Evolutionary conservation across 37 sponge, comb jelly and placozoan genomes (phyloP).

Genomic region (Spongilla lacustris): DNA sequence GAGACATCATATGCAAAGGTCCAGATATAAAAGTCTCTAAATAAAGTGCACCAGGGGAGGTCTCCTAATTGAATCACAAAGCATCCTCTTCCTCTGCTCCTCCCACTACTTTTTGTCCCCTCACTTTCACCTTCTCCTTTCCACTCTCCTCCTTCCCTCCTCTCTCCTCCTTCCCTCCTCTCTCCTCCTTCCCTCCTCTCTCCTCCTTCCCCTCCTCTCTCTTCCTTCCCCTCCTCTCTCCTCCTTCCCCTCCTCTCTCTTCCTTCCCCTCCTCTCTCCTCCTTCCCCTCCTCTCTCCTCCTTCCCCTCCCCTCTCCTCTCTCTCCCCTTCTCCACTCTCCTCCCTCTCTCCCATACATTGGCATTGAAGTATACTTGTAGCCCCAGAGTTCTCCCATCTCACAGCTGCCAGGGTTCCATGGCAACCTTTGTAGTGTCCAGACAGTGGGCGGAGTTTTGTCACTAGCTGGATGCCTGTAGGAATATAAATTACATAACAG

Average conservation of each 20-base stretch:
- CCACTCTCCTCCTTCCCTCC: too few species aligned
- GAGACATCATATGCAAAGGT: constrained; percentile 73
- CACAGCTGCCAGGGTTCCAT: constrained; percentile 73
- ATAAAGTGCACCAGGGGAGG: neutral
- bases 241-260: neutral
- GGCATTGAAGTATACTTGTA: constrained; percentile 69
- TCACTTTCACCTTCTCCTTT: too few species aligned
- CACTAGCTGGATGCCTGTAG: neutral
- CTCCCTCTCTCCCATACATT: constrained; percentile 22
- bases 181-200: neutral
- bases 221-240: neutral
- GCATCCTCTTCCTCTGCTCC: too few species aligned
- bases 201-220: neutral
- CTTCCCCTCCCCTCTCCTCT: neutral
- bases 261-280: neutral
- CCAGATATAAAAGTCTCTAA: constrained; percentile 62
- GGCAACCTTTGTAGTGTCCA: constrained; percentile 68
- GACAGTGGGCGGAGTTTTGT: constrained; percentile 55
- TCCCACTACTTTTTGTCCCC: too few species aligned
- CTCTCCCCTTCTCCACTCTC: neutral
- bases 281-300: neutral
- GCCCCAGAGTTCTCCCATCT: constrained; percentile 74
- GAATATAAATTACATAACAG: neutral
- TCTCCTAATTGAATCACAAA: too few species aligned
- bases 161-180: neutral